A percentile compares a stretch with the other conserved stretches of the same genome.
Conservation (phyloP, 2,888 invertebrate species). For the Scaeva pyrastri region DNA sequence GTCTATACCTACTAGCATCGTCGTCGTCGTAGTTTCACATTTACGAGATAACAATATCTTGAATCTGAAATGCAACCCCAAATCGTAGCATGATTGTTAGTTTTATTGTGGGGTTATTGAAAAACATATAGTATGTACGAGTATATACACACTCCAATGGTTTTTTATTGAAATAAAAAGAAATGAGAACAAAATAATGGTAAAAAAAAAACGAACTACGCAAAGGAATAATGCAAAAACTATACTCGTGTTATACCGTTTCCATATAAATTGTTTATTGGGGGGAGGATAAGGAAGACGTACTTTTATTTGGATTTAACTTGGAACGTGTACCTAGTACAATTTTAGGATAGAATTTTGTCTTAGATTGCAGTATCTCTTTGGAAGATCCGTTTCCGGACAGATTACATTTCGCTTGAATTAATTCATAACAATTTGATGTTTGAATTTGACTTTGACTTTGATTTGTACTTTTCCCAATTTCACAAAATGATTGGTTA, state of each 20-base stretch:
- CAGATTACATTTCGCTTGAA: conserved; percentile 4
- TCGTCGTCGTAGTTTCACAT: not conserved
- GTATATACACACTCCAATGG: conserved; percentile 36
- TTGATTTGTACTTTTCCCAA: no score
- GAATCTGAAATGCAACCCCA: conserved; percentile 44
- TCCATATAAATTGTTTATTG: not conserved
- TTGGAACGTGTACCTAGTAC: not conserved
- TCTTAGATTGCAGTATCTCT: conserved; percentile 2
- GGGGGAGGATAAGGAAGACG: not conserved
- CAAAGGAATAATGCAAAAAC: not conserved
- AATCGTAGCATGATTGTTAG: conserved; percentile 45
- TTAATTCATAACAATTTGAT: not conserved
- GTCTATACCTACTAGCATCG: not conserved
- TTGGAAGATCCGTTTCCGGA: not conserved
- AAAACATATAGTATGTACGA: no score
- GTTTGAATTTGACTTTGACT: not conserved
- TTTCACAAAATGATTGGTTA: no score
- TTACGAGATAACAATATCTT: conserved; percentile 39
- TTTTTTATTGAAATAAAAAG: conserved; percentile 46
- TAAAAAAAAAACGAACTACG: not conserved
- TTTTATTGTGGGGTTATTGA: conserved; percentile 52
- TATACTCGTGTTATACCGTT: no score
- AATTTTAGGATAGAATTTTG: not conserved
- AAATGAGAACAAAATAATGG: not conserved
- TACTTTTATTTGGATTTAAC: conserved; percentile 1